These are phyloP conservation scores for Tetramorium parvispinum DNA, from an alignment of 1,140 invertebrate genomes.

Conservation along the genomic window DNA sequence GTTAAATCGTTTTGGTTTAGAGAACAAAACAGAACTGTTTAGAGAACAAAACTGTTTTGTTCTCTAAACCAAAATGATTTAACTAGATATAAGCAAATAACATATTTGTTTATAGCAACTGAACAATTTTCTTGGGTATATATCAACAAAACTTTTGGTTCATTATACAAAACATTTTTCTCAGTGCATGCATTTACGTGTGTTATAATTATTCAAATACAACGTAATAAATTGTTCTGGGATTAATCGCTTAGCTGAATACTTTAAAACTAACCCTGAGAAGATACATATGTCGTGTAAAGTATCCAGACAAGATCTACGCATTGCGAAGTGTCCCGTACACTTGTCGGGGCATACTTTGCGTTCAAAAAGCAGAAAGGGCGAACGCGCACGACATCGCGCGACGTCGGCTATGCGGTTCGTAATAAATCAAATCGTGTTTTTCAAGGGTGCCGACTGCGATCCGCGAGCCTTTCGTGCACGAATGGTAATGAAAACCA, in stretches of 20 bases:
- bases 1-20: too few species aligned
- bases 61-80: too few species aligned
- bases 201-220: background rate
- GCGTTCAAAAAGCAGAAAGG: constrained; percentile 58
- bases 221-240: constrained; percentile 19
- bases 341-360: constrained; percentile 62
- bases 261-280: constrained; percentile 11
- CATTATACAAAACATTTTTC: too few species aligned
- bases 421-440: constrained; percentile 83
- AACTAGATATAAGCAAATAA: too few species aligned
- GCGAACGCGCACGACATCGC: constrained; percentile 54
- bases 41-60: too few species aligned
- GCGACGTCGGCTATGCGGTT: constrained; percentile 60
- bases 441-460: constrained; percentile 78
- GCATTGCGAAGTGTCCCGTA: constrained; percentile 50
- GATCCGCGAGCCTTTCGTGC: constrained; percentile 45
- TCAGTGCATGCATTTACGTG: background rate
- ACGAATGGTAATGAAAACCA: constrained; percentile 82
- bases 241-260: background rate
- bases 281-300: constrained; percentile 41
- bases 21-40: too few species aligned
- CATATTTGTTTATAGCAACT: too few species aligned
- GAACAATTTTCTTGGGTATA: too few species aligned
- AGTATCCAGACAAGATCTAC: constrained; percentile 53
- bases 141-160: too few species aligned